Conservation (phyloP, 2,797 vertebrate genomes). For the Argentina silus region DNA sequence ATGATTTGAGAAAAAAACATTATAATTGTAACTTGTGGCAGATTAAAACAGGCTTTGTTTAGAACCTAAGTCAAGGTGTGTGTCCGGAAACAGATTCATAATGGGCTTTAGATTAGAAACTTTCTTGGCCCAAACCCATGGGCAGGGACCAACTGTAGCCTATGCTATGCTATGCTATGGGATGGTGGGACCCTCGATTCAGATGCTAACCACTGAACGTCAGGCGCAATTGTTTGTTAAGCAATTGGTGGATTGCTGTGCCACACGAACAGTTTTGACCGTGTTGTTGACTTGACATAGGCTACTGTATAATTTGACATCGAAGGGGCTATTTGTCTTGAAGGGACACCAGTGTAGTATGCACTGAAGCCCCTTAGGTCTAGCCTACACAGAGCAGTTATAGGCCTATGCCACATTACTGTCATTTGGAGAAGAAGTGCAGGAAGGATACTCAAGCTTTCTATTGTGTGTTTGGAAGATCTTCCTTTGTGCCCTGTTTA, state of each 20-base stretch:
- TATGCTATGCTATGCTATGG: not conserved
- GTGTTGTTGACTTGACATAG: not conserved
- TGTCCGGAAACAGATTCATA: not conserved
- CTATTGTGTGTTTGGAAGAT: not conserved
- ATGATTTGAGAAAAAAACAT: not conserved
- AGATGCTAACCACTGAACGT: no score
- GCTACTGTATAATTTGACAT: not conserved
- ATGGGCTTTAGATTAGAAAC: conserved; percentile 34
- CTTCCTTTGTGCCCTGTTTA: not conserved
- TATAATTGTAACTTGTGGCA: not conserved
- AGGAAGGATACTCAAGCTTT: not conserved
- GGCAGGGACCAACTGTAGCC: not conserved
- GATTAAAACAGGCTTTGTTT: not conserved
- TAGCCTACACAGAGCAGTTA: not conserved
- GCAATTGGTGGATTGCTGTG: no score
- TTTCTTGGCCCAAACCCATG: not conserved
- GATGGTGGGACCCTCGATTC: no score
- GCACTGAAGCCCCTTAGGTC: not conserved
- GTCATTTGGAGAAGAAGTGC: not conserved
- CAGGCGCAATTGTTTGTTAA: no score
- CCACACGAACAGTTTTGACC: no score
- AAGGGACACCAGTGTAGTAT: not conserved
- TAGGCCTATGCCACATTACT: not conserved
- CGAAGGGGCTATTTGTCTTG: not conserved
- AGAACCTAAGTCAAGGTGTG: not conserved